Evolutionary conservation across 2,113 vertebrate species (phyloP), one percentile per base, ranked within the genome.

Genomic region (Gymnogyps californianus): DNA sequence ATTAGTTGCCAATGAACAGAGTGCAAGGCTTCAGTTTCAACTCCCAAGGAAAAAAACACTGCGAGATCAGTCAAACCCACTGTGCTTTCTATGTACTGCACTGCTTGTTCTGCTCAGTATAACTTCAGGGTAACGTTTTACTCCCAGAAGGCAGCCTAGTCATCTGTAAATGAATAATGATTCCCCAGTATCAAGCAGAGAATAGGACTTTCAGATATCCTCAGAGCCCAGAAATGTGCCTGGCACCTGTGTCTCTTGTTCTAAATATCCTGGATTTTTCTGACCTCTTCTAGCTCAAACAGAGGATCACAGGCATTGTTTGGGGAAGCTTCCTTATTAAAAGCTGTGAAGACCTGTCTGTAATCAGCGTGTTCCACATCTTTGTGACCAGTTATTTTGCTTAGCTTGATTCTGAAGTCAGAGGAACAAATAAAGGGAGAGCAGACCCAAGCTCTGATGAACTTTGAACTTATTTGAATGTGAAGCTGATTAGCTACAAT

Each of bases 381-480:
- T 87, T 34, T 96, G 62, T 80, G 54, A 69, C 32, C 26, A 72
- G 32, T 70, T 82, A n/a, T 34, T 95, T 95, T 87, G 54, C 54
- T 87, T 55, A 79, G 74, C 51, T 89, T 67, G 55, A 69, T 95
- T 96, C 54, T 95, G 42, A 91, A 95, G 81, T 83, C 58, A 66
- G 79, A 90, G 74, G 75, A 90, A 57, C 93, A 95, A 95, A 96
- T 94, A 95, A 84, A 94, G 67, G 67, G 78, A 95, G 84, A 96
- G 26, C 84, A 96, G 70, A 69, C 40, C 70, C 70, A 81, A 62
- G 78, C 78, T 88, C 42, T 83, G 59, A 65, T 55, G 95, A 93
- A 93, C 93, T 96, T 97, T 96, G 95, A 96, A 42, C 94, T 92
- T 80, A 91, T 29, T 91, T 77, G 84, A 71, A 94, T 44, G 32